A percentile compares a stretch with the other conserved stretches of the same genome.
Evolutionary conservation across 2,888 invertebrate genomes (phyloP).

Genomic region (Anaspis maculata): DNA sequence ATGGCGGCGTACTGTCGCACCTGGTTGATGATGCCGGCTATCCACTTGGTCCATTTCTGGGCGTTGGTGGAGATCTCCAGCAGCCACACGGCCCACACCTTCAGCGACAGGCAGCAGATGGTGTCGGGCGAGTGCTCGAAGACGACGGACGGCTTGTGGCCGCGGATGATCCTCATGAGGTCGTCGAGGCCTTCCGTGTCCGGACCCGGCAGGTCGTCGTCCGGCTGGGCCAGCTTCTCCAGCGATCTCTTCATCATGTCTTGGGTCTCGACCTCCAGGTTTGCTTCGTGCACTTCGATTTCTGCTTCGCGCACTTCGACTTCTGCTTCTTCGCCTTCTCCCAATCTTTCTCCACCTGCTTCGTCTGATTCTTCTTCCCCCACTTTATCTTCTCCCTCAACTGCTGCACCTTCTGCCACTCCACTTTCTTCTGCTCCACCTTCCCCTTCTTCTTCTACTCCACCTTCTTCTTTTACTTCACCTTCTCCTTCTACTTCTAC

Average conservation of each 20-base stretch:
- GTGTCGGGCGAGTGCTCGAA: constrained; percentile 32
- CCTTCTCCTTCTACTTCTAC: too few relatives aligned
- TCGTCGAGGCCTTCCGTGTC: too few relatives aligned
- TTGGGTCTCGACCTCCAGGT: too few relatives aligned
- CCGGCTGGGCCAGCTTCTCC: too few relatives aligned
- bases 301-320: constrained; percentile 3
- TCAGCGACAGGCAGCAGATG: constrained; percentile 35
- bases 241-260: too few relatives aligned
- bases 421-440: constrained; percentile 2
- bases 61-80: constrained; percentile 36
- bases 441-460: too few relatives aligned
- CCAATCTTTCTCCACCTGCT: constrained; percentile 10
- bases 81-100: constrained; percentile 37
- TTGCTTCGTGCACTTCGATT: too few relatives aligned
- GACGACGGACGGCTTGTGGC: constrained; percentile 27
- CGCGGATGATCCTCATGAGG: constrained; percentile 20
- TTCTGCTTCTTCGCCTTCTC: constrained; percentile 3
- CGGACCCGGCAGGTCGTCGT: constrained; percentile 2
- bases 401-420: constrained; percentile 1
- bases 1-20: constrained; percentile 30
- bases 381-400: constrained; percentile 4
- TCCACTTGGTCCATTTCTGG: constrained; percentile 37
- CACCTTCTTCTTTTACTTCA: too few relatives aligned
- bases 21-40: constrained; percentile 27
- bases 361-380: constrained; percentile 2